phyloP scores from a whole-genome alignment of 2,797 vertebrate species.

The Tokudaia tokunoshimensis region DNA sequence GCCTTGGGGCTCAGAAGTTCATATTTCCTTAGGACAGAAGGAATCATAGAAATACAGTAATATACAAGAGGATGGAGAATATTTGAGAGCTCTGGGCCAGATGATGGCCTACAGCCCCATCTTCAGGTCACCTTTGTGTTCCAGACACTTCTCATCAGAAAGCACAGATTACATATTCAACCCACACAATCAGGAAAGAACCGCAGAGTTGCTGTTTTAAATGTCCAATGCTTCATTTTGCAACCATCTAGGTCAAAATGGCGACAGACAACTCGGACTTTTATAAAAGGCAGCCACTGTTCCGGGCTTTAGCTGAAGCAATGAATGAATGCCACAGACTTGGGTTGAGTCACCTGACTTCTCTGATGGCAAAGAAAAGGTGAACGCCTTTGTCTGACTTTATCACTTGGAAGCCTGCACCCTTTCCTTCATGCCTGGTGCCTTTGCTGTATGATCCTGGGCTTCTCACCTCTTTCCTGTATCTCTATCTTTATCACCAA shows the following conservation, averaged over 20 bases:
- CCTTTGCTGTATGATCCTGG: neutral
- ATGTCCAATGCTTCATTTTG: neutral
- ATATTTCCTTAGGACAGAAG: neutral
- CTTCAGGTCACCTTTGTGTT: neutral
- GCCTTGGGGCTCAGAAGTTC: neutral
- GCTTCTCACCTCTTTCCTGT: neutral
- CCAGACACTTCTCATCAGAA: neutral
- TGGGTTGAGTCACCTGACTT: neutral
- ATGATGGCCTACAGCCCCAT: neutral
- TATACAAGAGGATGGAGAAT: neutral
- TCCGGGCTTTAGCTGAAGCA: neutral
- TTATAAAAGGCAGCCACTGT: neutral
- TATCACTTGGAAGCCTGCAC: neutral
- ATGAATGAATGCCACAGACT: neutral
- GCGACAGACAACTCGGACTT: neutral
- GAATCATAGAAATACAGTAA: neutral
- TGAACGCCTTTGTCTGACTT: neutral
- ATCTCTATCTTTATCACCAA: neutral
- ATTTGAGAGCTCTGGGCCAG: neutral
- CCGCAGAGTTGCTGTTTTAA: neutral
- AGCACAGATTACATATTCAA: too few relatives aligned
- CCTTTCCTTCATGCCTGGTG: neutral
- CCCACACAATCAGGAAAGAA: neutral
- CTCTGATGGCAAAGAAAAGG: neutral
- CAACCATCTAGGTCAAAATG: neutral